A percentile compares a stretch with the other conserved stretches of the same genome.
phyloP scores from a whole-genome alignment of 2,113 vertebrate genomes.

The Macquaria ambigua region DNA sequence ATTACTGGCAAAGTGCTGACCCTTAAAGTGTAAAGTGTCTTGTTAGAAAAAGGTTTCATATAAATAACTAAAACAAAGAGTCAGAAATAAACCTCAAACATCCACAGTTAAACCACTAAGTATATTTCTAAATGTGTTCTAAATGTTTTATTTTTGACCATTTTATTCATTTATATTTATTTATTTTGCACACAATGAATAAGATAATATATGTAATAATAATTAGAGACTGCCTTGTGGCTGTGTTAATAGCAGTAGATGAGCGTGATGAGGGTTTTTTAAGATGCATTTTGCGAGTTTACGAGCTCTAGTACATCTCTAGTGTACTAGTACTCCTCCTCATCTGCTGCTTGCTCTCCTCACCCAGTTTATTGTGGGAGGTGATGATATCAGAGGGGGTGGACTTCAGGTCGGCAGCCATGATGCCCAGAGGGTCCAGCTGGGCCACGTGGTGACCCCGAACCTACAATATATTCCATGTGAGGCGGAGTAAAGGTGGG shows the following conservation, averaged over 20 bases:
- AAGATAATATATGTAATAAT: no score
- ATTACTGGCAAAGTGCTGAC: no score
- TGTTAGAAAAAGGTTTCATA: no score
- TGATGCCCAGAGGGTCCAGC: constrained; percentile 88
- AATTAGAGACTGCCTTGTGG: background rate
- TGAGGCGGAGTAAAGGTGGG: constrained; percentile 6
- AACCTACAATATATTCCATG: constrained; percentile 81
- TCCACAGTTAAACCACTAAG: no score
- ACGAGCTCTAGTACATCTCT: background rate
- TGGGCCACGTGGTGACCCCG: constrained; percentile 91
- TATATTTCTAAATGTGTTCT: no score
- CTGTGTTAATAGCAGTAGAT: background rate
- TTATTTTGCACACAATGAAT: background rate
- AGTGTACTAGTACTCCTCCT: background rate
- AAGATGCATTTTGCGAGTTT: background rate
- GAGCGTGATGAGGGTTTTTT: background rate
- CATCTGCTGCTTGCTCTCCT: background rate
- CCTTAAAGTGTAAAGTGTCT: no score
- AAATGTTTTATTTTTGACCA: no score
- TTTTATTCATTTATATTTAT: no score
- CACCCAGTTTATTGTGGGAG: background rate
- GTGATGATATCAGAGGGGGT: background rate
- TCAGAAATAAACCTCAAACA: no score
- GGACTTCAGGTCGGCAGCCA: background rate
- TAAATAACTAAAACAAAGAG: no score